These are phyloP conservation scores for Leptodactylus fallax DNA, from an alignment of 2,797 vertebrate genomes.

Conservation along the genomic window DNA sequence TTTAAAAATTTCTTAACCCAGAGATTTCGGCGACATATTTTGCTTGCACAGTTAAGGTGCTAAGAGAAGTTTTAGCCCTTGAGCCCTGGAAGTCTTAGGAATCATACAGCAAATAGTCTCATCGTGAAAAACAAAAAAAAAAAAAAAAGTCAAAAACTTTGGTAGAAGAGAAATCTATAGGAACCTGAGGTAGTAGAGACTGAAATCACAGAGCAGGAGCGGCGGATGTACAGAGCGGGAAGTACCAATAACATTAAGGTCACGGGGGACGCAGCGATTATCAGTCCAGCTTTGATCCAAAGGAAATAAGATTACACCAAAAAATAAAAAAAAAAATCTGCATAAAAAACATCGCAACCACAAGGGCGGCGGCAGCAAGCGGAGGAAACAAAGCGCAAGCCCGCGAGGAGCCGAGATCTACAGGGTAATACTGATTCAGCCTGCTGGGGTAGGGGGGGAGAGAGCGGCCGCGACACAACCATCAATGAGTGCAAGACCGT, in stretches of 20 bases:
- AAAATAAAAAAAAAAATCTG: constrained; percentile 66
- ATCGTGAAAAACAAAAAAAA: constrained; percentile 70
- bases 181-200: constrained; percentile 94
- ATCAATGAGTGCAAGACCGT: constrained; percentile 63
- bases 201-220: constrained; percentile 89
- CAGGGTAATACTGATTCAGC: constrained; percentile 89
- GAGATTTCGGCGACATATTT: constrained; percentile 82
- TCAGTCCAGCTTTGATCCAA: constrained; percentile 92
- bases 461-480: constrained; percentile 72
- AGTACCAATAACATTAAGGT: constrained; percentile 89
- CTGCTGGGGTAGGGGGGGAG: constrained; percentile 70
- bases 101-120: constrained; percentile 87
- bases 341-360: constrained; percentile 35
- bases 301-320: constrained; percentile 84
- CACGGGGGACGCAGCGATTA: constrained; percentile 84
- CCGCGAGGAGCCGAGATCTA: constrained; percentile 78
- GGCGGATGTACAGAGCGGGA: constrained; percentile 80
- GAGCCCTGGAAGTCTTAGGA: constrained; percentile 90
- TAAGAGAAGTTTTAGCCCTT: constrained; percentile 87
- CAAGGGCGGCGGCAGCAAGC: constrained; percentile 67
- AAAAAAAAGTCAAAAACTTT: constrained; percentile 84
- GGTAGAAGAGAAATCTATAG: constrained; percentile 90
- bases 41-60: constrained; percentile 90
- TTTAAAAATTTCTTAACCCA: constrained; percentile 75
- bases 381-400: constrained; percentile 75